These are phyloP conservation scores for Lepidochrysops patricia DNA, from an alignment of 2,888 invertebrate species.

Conservation along the genomic window DNA sequence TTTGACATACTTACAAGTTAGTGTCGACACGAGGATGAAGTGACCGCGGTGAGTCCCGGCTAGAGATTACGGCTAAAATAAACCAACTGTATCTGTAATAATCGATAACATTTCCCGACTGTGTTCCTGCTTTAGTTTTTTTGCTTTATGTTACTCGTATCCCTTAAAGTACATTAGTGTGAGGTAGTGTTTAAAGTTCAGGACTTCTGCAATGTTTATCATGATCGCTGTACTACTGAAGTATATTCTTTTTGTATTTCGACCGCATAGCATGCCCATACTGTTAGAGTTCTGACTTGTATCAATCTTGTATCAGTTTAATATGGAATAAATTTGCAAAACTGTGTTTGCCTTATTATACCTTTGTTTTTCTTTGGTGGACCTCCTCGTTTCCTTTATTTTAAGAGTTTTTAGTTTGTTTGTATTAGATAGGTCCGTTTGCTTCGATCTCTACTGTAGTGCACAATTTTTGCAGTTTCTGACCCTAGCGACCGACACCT, in stretches of 20 bases:
- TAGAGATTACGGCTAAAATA: conserved; percentile 67
- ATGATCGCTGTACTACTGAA: conserved; percentile 60
- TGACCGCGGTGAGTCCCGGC: conserved; percentile 55
- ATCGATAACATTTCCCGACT: conserved; percentile 71
- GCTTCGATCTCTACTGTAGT: neutral
- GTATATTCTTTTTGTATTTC: conserved; percentile 61
- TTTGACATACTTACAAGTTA: conserved; percentile 74
- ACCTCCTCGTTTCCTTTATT: conserved; percentile 11
- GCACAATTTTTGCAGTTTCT: conserved; percentile 6
- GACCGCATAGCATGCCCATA: conserved; percentile 68
- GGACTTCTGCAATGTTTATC: conserved; percentile 68
- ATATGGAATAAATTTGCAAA: conserved; percentile 75
- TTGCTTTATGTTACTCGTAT: conserved; percentile 71
- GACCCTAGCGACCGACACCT: neutral
- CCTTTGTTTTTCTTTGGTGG: conserved; percentile 41
- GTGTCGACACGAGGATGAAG: conserved; percentile 60
- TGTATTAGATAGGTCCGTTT: neutral
- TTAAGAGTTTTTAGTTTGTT: conserved; percentile 3
- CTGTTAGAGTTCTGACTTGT: conserved; percentile 70
- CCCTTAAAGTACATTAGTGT: conserved; percentile 70
- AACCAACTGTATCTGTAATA: conserved; percentile 62
- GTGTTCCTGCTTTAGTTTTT: conserved; percentile 75
- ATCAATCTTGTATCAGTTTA: conserved; percentile 74
- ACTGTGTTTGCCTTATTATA: conserved; percentile 74
- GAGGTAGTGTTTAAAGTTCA: conserved; percentile 72